Base-by-base conservation (phyloP, 2,113 vertebrate species). In the Synchiropus splendidus region DNA sequence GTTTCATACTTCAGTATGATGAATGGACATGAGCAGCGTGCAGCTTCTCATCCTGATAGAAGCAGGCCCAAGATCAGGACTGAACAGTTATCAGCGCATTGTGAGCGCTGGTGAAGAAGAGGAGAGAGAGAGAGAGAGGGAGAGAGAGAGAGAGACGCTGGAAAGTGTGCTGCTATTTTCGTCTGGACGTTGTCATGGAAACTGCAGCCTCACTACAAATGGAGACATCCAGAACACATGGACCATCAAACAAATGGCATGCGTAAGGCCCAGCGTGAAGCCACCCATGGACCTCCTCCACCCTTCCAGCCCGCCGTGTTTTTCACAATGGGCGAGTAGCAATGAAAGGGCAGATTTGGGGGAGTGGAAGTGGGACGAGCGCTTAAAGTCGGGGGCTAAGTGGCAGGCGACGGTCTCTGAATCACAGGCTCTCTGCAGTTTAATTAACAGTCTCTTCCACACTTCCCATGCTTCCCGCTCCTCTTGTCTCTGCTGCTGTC, bases 151-250 rank as follows among this genome's bases (percentile, higher is more conserved):
- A 42, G 51, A 36, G 50, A 42, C 48, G 36, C 42, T 33, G 53
- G 34, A 35, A 54, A 65, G 58, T 18, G 64, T 58, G 62, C 59
- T 74, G 80, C 85, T 87, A 87, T 87, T 86, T 87, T 83, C 70
- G 67, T 71, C 67, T 41, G 39, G 60, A 48, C 52, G 84, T 87
- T 79, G 82, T 79, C 82, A 85, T 86, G 79, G 85, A 85, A 85
- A 87, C 85, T 84, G 81, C 80, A 81, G 80, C 82, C 74, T 83
- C 79, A 80, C 77, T 81, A 83, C 77, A 84, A 80, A 85, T 80
- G 76, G 78, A 86, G 80, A 83, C 72, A 72, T 77, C 72, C 70
- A 82, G 74, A 77, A 75, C 71, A 75, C 77, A 81, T 74, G 76
- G 74, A 81, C 70, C 50, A 61, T 57, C 71, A 73, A 75, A 79